Evolutionary conservation across 2,888 invertebrate species (phyloP).

Genomic region (Troglohyphantes excavatus): DNA sequence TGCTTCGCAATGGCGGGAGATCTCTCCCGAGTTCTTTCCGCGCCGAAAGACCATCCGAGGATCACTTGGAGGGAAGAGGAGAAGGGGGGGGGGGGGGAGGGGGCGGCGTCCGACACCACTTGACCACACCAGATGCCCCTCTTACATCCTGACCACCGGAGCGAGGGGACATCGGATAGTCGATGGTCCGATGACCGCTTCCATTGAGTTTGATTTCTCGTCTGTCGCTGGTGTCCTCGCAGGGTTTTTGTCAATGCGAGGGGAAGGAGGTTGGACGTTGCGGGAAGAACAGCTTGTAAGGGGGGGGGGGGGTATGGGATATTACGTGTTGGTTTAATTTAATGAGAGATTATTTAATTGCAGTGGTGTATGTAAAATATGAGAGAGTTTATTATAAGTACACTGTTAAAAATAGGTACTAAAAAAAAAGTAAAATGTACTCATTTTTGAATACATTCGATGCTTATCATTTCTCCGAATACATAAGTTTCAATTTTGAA

Average conservation of each 20-base stretch:
- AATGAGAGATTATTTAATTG: too few species aligned
- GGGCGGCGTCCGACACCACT: conserved; percentile 34
- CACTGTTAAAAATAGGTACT: too few species aligned
- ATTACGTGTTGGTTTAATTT: too few species aligned
- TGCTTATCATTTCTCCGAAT: too few species aligned
- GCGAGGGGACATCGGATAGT: conserved; percentile 15
- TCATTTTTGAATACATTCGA: too few species aligned
- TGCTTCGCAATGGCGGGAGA: neutral
- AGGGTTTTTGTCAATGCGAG: neutral
- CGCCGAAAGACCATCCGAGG: neutral
- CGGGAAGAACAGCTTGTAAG: too few species aligned
- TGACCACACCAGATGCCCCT: conserved; percentile 68
- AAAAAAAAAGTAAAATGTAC: too few species aligned
- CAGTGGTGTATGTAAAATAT: too few species aligned
- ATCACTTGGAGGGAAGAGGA: neutral
- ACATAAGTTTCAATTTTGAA: too few species aligned
- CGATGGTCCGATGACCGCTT: neutral
- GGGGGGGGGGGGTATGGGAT: too few species aligned
- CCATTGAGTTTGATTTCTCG: conserved; percentile 4
- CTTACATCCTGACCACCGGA: conserved; percentile 54
- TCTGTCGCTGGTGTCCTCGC: neutral
- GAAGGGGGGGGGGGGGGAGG: neutral
- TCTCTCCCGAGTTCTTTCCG: neutral
- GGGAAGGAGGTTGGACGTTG: neutral
- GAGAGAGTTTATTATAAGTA: too few species aligned